Conservation (phyloP, 2,888 invertebrate genomes). For the Dione vanillae region DNA sequence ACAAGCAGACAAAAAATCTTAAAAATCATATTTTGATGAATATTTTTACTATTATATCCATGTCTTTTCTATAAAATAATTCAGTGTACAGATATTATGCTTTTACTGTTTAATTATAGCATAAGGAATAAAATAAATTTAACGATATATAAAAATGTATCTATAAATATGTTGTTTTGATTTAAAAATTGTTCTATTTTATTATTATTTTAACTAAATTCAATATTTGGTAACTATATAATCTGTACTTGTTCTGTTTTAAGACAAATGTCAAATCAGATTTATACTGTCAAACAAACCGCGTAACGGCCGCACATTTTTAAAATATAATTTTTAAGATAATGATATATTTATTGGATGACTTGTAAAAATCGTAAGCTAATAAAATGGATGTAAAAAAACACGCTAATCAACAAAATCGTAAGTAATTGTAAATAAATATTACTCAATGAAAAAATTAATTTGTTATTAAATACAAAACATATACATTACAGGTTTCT, state of each 20-base stretch:
- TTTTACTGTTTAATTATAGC: too few relatives aligned
- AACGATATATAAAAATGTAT: too few relatives aligned
- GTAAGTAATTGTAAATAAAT: conserved; percentile 48
- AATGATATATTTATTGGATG: conserved; percentile 5
- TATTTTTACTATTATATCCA: too few relatives aligned
- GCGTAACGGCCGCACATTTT: conserved; percentile 16
- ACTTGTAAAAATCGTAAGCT: not conserved
- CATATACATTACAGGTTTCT: conserved; percentile 61
- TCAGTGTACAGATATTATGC: too few relatives aligned
- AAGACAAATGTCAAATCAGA: not conserved
- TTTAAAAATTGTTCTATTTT: too few relatives aligned
- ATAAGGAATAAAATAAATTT: too few relatives aligned
- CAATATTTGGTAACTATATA: not conserved
- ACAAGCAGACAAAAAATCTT: too few relatives aligned
- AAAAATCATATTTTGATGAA: too few relatives aligned
- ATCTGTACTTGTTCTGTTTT: not conserved
- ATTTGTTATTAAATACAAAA: not conserved
- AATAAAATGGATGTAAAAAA: conserved; percentile 60
- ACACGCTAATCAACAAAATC: conserved; percentile 56
- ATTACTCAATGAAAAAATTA: not conserved
- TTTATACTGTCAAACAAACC: conserved; percentile 3
- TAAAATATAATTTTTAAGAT: conserved; percentile 3
- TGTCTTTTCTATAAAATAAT: too few relatives aligned
- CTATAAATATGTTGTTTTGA: too few relatives aligned
- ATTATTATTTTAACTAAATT: too few relatives aligned